Percentiles rank a stretch among this genome's conserved stretches.
These are phyloP conservation scores for Entomobrya multifasciata DNA, from an alignment of 2,888 invertebrate genomes.

Conservation along the genomic window DNA sequence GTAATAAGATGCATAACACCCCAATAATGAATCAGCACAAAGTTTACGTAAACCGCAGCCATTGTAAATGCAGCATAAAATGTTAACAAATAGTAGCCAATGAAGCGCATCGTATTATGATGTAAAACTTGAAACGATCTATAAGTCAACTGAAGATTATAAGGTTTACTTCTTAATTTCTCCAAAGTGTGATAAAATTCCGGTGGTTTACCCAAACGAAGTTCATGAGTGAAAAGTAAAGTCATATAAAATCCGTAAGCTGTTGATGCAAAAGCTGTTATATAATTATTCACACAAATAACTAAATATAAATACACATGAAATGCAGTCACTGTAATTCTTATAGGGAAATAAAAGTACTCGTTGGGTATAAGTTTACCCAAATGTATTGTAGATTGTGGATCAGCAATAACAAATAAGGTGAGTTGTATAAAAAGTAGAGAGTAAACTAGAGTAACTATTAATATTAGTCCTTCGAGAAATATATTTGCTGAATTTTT, in stretches of 20 bases:
- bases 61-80: not conserved
- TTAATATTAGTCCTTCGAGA: not conserved
- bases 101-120: not conserved
- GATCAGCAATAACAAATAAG: not conserved
- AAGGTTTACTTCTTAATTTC: not conserved
- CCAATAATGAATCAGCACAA: not conserved
- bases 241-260: too few relatives aligned
- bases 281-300: not conserved
- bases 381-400: not conserved
- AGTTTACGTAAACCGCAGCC: not conserved
- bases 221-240: not conserved
- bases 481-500: not conserved
- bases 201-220: not conserved
- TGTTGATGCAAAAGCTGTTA: too few relatives aligned
- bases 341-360: not conserved
- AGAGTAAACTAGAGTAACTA: not conserved
- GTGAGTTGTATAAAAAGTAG: not conserved
- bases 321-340: not conserved
- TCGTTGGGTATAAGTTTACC: not conserved
- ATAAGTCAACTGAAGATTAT: not conserved
- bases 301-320: constrained; percentile 1
- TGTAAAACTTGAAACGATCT: not conserved
- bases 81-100: not conserved
- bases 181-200: not conserved
- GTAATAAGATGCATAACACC: not conserved